Evolutionary conservation across 2,888 invertebrate species (phyloP).

Genomic region (Tholera decimalis): DNA sequence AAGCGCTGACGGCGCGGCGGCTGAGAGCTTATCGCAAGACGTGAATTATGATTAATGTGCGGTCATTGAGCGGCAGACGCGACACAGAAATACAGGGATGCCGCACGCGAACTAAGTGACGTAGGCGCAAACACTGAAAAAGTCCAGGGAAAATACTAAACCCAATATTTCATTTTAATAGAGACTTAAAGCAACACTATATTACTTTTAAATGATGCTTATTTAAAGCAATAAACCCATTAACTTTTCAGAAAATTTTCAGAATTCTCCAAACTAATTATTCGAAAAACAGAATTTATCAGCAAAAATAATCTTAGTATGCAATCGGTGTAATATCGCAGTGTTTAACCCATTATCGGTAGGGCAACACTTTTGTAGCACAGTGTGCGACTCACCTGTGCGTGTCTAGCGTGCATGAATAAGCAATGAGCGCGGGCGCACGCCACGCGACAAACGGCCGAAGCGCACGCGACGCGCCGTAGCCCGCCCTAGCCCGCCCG

Average conservation of each 20-base stretch:
- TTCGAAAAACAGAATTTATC: conserved; percentile 22
- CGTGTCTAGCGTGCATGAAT: conserved; percentile 88
- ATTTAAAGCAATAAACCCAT: conserved; percentile 10
- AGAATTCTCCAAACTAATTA: conserved; percentile 25
- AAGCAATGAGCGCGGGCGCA: conserved; percentile 90
- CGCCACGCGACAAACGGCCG: conserved; percentile 84
- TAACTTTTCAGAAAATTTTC: background rate
- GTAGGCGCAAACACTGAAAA: background rate
- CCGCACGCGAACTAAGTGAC: conserved; percentile 6
- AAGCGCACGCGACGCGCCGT: conserved; percentile 84
- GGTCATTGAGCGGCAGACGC: conserved; percentile 47
- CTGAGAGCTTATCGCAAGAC: conserved; percentile 65
- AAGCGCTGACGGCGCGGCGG: conserved; percentile 59
- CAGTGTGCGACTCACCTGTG: conserved; percentile 70
- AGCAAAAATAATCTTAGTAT: conserved; percentile 55
- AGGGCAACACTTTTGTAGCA: conserved; percentile 59
- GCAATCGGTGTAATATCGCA: conserved; percentile 66
- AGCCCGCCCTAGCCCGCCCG: conserved; percentile 74
- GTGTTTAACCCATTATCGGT: conserved; percentile 66
- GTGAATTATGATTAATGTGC: conserved; percentile 68
- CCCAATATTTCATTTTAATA: background rate
- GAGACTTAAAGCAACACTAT: background rate
- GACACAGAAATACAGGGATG: conserved; percentile 13
- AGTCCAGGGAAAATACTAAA: background rate
- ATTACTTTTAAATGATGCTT: background rate